Base-by-base conservation (phyloP, 2,888 invertebrate genomes). In the Nysson spinosus region DNA sequence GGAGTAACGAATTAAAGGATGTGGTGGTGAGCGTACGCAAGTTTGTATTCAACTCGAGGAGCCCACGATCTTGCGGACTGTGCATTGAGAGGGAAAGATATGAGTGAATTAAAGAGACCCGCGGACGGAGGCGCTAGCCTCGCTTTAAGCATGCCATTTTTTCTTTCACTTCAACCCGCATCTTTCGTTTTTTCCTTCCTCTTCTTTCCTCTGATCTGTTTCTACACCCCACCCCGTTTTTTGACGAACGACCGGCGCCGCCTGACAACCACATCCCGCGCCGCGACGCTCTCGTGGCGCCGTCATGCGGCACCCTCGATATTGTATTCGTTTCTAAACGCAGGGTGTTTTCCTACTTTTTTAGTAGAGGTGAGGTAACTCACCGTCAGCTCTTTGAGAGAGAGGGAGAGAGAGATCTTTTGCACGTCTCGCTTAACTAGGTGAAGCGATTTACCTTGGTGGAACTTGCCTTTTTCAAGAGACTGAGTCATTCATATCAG, bases 281-380 rank as follows among this genome's bases (percentile, higher is more conserved):
- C 77, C 73, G 79, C 76, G 79, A 75, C 77, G 79, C 62, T 67
- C 68, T 49, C 60, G 74, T 74, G 77, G 78, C 79, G 81, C 77
- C 78, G 68, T 77, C 79, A 66, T 65, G 72, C 77, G 80, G 73
- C 67, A 56, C 55, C 61, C 43, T 49, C 28, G 24, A 51, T 26
- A 28, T 24, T 40, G 40, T 40, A 37, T 47, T 42, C 44, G 34
- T 26, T 32, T 40, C 19, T 26, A 17, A 19, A 34, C 22, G 46
- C 39, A 42, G 14, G 2, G 40, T 40, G 11, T n/a, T 19, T 16
- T 39, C n/a, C n/a, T n/a, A n/a, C n/a, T n/a, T n/a, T n/a, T 43
- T 40, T 11, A 14, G 17, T 28, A 19, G 26, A 40, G 46, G 60
- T 55, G 26, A 39, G 30, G 39, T n/a, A n/a, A n/a, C n/a, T n/a